These are phyloP conservation scores for Sitobion miscanthi DNA, from an alignment of 1,140 invertebrate genomes.

Conservation along the genomic window DNA sequence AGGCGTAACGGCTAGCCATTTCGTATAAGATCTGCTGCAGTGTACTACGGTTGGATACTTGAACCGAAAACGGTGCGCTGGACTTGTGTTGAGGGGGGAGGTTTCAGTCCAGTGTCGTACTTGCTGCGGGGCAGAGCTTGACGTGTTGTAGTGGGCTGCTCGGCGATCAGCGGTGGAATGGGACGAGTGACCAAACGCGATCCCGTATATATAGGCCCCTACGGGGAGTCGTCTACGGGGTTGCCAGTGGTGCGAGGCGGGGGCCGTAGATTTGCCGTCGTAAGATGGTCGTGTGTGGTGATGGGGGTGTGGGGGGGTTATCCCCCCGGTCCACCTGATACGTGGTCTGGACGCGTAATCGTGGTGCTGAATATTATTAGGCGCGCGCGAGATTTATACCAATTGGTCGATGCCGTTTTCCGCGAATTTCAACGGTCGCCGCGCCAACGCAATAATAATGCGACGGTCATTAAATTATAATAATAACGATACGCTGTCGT, in stretches of 20 bases:
- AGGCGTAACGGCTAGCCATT: not conserved
- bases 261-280: not conserved
- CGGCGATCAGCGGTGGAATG: not conserved
- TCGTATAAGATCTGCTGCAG: not conserved
- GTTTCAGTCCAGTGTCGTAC: not conserved
- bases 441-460: not conserved
- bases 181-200: not conserved
- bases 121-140: not conserved
- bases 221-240: not conserved
- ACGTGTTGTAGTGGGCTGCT: not conserved
- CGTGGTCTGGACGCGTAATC: constrained; percentile 44
- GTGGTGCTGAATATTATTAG: not conserved
- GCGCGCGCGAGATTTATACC: not conserved
- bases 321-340: not conserved
- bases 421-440: not conserved
- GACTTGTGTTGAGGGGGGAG: not conserved
- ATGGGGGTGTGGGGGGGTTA: no score
- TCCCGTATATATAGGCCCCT: not conserved
- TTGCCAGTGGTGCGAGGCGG: not conserved
- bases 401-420: not conserved
- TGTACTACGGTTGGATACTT: not conserved
- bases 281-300: not conserved
- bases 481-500: not conserved
- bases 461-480: not conserved
- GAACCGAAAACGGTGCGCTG: not conserved